These are phyloP conservation scores for Emys orbicularis DNA, from an alignment of 2,797 vertebrate genomes.

Conservation along the genomic window DNA sequence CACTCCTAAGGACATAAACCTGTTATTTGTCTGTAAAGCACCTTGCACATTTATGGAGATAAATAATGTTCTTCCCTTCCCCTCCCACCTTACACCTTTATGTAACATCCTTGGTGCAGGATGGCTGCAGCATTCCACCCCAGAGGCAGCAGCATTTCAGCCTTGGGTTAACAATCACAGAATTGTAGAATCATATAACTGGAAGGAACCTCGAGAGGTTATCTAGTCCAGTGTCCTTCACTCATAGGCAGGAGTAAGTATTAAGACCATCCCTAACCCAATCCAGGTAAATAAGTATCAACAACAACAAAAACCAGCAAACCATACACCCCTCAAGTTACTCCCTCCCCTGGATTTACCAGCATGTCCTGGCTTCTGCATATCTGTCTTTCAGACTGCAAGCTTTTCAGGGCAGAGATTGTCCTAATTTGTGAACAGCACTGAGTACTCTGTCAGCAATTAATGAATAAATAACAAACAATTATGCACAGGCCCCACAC, in stretches of 20 bases:
- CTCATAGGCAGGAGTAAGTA: too few relatives aligned
- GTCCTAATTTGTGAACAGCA: conserved; percentile 29
- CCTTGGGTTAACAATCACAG: conserved; percentile 2
- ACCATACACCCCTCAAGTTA: background rate
- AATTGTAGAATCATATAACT: too few relatives aligned
- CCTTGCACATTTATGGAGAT: background rate
- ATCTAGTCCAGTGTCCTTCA: too few relatives aligned
- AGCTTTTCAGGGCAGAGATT: background rate
- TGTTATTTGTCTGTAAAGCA: background rate
- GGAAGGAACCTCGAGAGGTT: too few relatives aligned
- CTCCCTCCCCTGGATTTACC: background rate
- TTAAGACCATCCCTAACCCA: too few relatives aligned
- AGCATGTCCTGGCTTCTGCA: background rate
- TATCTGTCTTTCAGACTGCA: background rate
- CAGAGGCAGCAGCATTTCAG: conserved; percentile 45
- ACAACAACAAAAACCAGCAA: background rate
- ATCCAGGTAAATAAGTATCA: conserved; percentile 7
- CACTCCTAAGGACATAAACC: background rate
- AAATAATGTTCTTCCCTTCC: conserved; percentile 4
- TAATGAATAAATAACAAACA: conserved; percentile 37
- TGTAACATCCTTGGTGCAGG: conserved; percentile 49
- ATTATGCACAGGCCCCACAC: background rate
- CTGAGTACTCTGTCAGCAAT: conserved; percentile 16
- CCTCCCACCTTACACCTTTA: conserved; percentile 22
- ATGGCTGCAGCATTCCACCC: conserved; percentile 60